Evolutionary conservation across 1,140 invertebrate species (phyloP).

Genomic region (Lepidurus arcticus): DNA sequence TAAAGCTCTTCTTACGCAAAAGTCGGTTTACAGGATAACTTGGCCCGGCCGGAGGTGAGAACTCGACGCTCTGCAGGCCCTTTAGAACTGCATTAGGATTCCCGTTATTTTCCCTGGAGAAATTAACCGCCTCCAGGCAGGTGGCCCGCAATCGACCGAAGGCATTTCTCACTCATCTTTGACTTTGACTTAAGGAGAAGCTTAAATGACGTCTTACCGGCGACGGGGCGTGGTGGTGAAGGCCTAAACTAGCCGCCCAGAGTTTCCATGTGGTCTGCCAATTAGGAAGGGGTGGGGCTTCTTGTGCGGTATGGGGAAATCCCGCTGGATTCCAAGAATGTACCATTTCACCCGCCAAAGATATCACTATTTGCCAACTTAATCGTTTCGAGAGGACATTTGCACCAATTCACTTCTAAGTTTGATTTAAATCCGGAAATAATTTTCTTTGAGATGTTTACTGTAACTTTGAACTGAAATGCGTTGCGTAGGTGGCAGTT

Average conservation of each 20-base stretch:
- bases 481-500: too few species aligned
- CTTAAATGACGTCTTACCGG: background rate
- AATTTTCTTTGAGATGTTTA: too few species aligned
- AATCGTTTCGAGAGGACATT: background rate
- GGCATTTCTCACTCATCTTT: background rate
- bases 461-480: too few species aligned
- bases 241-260: slow-evolving; percentile 6
- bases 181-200: background rate
- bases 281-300: background rate
- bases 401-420: too few species aligned
- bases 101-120: slow-evolving; percentile 2
- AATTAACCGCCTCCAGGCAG: slow-evolving; percentile 1
- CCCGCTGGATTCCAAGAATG: background rate
- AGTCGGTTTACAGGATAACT: too few species aligned
- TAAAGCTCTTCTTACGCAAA: too few species aligned
- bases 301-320: background rate
- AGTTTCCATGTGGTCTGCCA: slow-evolving; percentile 9
- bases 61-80: background rate
- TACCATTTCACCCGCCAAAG: background rate
- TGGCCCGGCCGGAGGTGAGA: background rate
- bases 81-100: slow-evolving; percentile 1
- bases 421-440: too few species aligned
- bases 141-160: slow-evolving; percentile 8
- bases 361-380: background rate
- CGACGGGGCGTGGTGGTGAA: background rate